Evolutionary conservation across 2,888 invertebrate species (phyloP).

Genomic region (Tinea semifulvella): DNA sequence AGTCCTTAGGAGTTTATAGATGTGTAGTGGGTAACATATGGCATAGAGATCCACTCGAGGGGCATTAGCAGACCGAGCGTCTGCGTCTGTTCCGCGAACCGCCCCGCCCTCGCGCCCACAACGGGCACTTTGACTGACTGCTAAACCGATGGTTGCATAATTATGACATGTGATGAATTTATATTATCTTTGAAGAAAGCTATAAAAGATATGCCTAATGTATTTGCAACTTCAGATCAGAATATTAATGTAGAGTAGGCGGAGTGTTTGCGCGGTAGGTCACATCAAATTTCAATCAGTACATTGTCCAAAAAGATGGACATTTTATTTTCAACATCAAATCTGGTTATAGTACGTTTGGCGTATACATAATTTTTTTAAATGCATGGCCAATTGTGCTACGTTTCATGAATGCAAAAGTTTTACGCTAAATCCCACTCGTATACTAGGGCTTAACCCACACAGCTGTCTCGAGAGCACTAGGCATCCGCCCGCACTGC

Average conservation of each 20-base stretch:
- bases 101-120: conserved; percentile 20
- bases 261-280: too few relatives aligned
- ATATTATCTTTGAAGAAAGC: conserved; percentile 1
- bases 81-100: conserved; percentile 38
- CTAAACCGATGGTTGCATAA: background rate
- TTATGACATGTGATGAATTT: conserved; percentile 6
- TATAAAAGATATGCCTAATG: too few relatives aligned
- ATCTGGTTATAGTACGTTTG: too few relatives aligned
- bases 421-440: conserved; percentile 1
- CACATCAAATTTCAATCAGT: too few relatives aligned
- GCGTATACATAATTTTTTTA: too few relatives aligned
- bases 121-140: conserved; percentile 1
- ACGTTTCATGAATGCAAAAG: conserved; percentile 7
- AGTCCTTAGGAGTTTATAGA: background rate
- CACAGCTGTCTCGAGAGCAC: conserved; percentile 8
- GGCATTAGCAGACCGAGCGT: conserved; percentile 44
- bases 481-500: conserved; percentile 29
- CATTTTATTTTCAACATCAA: too few relatives aligned
- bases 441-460: conserved; percentile 7
- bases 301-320: too few relatives aligned
- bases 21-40: background rate
- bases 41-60: conserved; percentile 3
- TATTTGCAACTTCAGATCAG: too few relatives aligned
- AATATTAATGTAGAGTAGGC: too few relatives aligned
- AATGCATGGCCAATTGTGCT: too few relatives aligned